Percentiles rank a stretch among this genome's conserved stretches.
Conservation (phyloP, 2,888 invertebrate genomes). For the Oeneis ivallda region DNA sequence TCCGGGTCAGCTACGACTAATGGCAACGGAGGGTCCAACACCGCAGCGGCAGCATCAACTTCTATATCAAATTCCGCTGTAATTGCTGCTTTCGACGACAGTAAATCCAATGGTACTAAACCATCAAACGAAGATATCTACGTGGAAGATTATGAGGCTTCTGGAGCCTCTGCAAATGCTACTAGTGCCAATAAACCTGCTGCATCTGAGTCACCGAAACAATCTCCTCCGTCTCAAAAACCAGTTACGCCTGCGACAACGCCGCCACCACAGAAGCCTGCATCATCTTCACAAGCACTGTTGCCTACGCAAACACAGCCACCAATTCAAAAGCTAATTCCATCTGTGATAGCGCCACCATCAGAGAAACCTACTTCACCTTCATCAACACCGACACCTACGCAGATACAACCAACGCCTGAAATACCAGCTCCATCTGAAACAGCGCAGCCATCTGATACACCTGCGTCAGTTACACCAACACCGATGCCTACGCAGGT, state of each 20-base stretch:
- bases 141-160: conserved; percentile 36
- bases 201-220: background rate
- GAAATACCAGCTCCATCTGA: background rate
- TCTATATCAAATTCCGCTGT: conserved; percentile 38
- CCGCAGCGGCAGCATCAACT: conserved; percentile 37
- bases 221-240: background rate
- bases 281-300: no score
- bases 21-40: conserved; percentile 30
- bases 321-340: background rate
- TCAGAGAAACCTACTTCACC: background rate
- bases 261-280: background rate
- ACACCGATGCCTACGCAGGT: background rate
- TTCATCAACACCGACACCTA: no score
- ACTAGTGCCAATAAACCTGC: conserved; percentile 7
- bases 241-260: background rate
- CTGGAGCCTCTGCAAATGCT: conserved; percentile 35
- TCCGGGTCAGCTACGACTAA: conserved; percentile 32
- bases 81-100: conserved; percentile 39
- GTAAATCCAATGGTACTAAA: conserved; percentile 26
- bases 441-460: background rate
- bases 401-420: background rate
- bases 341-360: background rate
- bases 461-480: no score
- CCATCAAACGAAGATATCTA: conserved; percentile 37
- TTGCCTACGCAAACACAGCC: background rate